These are phyloP conservation scores for Macroglossus sobrinus DNA, from an alignment of 2,113 vertebrate species.

Conservation along the genomic window DNA sequence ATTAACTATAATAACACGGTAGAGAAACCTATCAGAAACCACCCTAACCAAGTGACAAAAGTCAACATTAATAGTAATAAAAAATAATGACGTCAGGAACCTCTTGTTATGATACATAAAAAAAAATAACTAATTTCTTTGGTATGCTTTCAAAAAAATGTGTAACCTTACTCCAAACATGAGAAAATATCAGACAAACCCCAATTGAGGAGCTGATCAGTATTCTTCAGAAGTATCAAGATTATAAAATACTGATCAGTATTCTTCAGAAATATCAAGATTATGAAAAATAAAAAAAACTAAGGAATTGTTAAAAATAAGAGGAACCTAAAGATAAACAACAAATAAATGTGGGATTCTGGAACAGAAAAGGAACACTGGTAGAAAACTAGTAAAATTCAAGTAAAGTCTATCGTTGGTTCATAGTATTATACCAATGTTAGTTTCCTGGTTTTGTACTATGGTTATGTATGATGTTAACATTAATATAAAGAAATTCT, in stretches of 20 bases:
- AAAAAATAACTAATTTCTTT: background rate
- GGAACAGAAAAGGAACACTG: background rate
- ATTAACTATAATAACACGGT: background rate
- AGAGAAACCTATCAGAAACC: background rate
- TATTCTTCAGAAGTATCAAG: background rate
- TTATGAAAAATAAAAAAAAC: background rate
- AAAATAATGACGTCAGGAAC: background rate
- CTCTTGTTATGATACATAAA: background rate
- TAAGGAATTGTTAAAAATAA: background rate
- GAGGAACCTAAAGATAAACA: background rate
- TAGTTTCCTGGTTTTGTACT: background rate
- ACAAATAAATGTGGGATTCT: background rate
- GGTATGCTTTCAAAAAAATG: background rate
- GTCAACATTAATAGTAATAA: background rate
- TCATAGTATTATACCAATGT: background rate
- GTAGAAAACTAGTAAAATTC: background rate
- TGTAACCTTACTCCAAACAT: background rate
- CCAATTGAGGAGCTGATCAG: background rate
- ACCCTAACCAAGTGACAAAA: background rate
- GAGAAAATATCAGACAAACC: background rate
- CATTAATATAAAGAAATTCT: background rate
- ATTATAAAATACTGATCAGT: background rate
- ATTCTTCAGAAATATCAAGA: background rate
- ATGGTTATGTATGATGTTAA: background rate
- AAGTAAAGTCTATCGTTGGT: background rate